Evolutionary conservation across 92 coral and sea anemone genomes (phyloP).

Genomic region (Palythoa grandis): DNA sequence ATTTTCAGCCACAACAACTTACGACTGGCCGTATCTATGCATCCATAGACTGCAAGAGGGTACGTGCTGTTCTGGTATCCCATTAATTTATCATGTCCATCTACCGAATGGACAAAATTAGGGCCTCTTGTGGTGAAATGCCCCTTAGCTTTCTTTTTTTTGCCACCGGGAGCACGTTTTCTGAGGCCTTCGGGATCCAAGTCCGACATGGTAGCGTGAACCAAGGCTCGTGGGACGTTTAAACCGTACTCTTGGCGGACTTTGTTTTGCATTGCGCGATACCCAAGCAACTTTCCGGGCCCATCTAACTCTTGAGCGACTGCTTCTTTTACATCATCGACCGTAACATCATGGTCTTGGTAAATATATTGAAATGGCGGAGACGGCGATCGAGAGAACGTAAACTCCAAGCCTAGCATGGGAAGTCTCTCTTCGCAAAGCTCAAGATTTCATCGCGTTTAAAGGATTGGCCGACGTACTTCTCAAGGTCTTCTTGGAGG

Average conservation of each 20-base stretch:
- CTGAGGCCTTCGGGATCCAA: conserved; percentile 56
- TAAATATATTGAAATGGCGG: conserved; percentile 4
- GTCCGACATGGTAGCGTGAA: conserved; percentile 40
- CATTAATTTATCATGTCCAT: conserved; percentile 56
- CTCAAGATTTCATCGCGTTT: neutral
- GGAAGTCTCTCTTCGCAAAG: conserved; percentile 18
- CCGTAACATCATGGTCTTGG: conserved; percentile 14
- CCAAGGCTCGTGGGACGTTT: neutral
- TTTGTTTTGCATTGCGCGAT: conserved; percentile 4
- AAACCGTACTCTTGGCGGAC: conserved; percentile 5
- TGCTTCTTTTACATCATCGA: conserved; percentile 15
- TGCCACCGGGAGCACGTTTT: conserved; percentile 45
- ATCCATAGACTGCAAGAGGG: conserved; percentile 54
- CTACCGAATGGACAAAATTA: conserved; percentile 51
- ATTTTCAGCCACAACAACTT: conserved; percentile 47
- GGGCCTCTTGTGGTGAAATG: conserved; percentile 48
- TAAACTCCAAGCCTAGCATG: conserved; percentile 15
- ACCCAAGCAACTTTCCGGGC: conserved; percentile 20
- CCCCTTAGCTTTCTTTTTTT: conserved; percentile 44
- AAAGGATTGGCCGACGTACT: conserved; percentile 1
- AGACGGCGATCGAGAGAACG: conserved; percentile 10
- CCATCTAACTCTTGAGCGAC: conserved; percentile 14
- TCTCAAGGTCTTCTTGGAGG: conserved; percentile 17
- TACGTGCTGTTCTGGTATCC: conserved; percentile 55
- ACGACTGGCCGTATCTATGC: conserved; percentile 50